phyloP scores from a whole-genome alignment of 2,888 invertebrate species.

The Perithous albicinctus region DNA sequence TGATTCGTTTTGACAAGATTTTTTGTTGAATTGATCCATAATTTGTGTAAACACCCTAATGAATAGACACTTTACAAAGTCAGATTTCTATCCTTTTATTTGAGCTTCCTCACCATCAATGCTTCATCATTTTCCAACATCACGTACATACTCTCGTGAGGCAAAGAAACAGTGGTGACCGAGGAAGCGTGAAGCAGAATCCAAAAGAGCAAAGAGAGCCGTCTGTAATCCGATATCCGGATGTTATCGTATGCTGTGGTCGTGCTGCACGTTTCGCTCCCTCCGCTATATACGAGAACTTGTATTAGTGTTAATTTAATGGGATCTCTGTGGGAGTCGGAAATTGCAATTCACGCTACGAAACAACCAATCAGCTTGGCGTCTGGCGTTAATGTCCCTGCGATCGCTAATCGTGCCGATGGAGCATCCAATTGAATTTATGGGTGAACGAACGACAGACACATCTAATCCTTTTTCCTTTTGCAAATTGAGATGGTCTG shows the following conservation, averaged over 20 bases:
- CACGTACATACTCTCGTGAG: slow-evolving; percentile 52
- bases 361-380: slow-evolving; percentile 70
- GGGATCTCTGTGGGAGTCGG: slow-evolving; percentile 64
- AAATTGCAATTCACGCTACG: slow-evolving; percentile 75
- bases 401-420: slow-evolving; percentile 74
- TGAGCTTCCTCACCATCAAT: slow-evolving; percentile 16
- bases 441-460: slow-evolving; percentile 47
- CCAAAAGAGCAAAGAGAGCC: slow-evolving; percentile 6
- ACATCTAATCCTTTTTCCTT: background rate
- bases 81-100: background rate
- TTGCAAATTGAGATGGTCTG: background rate
- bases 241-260: slow-evolving; percentile 41
- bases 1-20: too few relatives aligned
- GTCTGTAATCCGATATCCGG: slow-evolving; percentile 50
- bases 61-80: too few relatives aligned
- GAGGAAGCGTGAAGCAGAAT: background rate
- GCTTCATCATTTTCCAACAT: slow-evolving; percentile 32
- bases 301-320: slow-evolving; percentile 66
- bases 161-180: background rate
- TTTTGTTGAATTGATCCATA: too few relatives aligned
- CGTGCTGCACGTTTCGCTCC: slow-evolving; percentile 5
- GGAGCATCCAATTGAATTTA: slow-evolving; percentile 74
- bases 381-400: slow-evolving; percentile 69
- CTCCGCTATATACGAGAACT: slow-evolving; percentile 18
- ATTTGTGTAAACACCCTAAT: too few relatives aligned